Base-by-base conservation (phyloP, 2,797 vertebrate species). In the Poecilia gillii region DNA sequence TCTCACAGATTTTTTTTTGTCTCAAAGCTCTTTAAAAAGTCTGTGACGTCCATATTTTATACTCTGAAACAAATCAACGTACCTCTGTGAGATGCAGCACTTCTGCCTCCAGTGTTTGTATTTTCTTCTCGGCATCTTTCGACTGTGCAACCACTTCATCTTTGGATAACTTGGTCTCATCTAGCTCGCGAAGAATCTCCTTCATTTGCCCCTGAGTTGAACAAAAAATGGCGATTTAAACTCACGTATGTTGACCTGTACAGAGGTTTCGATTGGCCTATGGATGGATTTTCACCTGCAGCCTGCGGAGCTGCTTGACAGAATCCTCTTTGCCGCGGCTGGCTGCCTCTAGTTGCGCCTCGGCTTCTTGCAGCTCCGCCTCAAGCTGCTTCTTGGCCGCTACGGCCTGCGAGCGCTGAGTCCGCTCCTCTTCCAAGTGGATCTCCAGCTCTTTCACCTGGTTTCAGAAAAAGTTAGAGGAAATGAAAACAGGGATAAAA, bases 21-120 rank as follows among this genome's bases (percentile, higher is more conserved):
- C 64, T 70, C 7, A 68, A 41, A 64, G 31, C 31, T 64, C 16
- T 64, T 36, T 33, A 62, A 33, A 11, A 66, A 66, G 7, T 41
- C 33, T 6, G 5, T 25, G 64, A 53, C 51, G 33, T 36, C 62
- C 28, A 11, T 59, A 6, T 0, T 49, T 41, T 33, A 4, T n/a
- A 31, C 31, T 74, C 8, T 64, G 0, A 55, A n/a, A 62, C 51
- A 64, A 55, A 72, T 14, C 77, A 62, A 88, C 90, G 1, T 77
- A 97, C 97, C 96, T 98, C 97, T 9, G 97, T 96, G 77, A 97
- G 91, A 78, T 98, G 96, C 80, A 98, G 88, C 53, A 98, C 93
- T 79, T 98, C 97, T 0, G 97, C 97, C 88, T 98, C 97, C 84
- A 98, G 92, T 1, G 93, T 95, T 87, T 97, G 98, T 74, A 98